Percentiles rank a stretch among this genome's conserved stretches.
These are phyloP conservation scores for Conus ventricosus DNA, from an alignment of 1,140 invertebrate genomes.

Conservation along the genomic window DNA sequence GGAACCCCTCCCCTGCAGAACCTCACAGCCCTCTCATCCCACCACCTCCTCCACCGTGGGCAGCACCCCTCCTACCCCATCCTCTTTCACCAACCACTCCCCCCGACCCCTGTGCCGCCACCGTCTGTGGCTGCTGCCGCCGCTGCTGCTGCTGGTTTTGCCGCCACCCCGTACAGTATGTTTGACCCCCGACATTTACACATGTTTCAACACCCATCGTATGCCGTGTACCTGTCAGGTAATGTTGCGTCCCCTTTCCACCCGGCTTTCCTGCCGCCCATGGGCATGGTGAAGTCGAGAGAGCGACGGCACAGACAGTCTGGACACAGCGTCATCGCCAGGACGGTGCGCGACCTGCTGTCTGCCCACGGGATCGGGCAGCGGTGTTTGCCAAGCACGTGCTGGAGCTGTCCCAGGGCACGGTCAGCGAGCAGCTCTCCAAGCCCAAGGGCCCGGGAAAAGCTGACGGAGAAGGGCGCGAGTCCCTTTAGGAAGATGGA, in stretches of 20 bases:
- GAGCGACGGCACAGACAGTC: not conserved
- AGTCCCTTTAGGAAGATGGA: slow-evolving; percentile 99
- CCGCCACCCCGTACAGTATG: not conserved
- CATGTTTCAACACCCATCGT: not conserved
- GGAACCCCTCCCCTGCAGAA: not conserved
- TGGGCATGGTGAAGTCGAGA: not conserved
- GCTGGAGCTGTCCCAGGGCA: slow-evolving; percentile 96
- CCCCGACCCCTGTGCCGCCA: no score
- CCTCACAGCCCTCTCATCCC: not conserved
- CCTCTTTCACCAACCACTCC: not conserved
- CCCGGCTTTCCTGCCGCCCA: not conserved
- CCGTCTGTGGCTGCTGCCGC: no score
- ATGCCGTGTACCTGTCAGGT: not conserved
- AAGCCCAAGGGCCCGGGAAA: slow-evolving; percentile 99
- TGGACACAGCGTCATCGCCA: not conserved
- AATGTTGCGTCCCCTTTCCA: not conserved
- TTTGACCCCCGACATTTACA: not conserved
- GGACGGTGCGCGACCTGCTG: not conserved
- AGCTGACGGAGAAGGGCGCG: slow-evolving; percentile 98
- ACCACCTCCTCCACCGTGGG: not conserved
- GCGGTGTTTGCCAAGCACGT: slow-evolving; percentile 99
- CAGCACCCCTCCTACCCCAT: not conserved
- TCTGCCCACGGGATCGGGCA: slow-evolving; percentile 78
- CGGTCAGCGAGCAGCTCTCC: slow-evolving; percentile 97
- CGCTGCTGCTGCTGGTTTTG: no score